These are phyloP conservation scores for Linepithema humile DNA, from an alignment of 1,140 invertebrate species.

Conservation along the genomic window DNA sequence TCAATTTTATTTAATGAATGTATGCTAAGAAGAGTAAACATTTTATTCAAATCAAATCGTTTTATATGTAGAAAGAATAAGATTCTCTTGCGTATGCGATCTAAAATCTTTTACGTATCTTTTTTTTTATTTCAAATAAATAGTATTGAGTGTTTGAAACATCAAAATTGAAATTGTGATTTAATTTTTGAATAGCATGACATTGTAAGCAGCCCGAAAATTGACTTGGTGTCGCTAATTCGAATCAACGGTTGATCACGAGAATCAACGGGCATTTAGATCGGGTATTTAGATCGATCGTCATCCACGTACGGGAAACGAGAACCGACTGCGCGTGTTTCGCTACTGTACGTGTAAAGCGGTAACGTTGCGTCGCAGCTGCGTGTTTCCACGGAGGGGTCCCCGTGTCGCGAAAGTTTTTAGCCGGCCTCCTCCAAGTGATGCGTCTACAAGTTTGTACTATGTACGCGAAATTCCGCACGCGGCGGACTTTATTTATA, in stretches of 20 bases:
- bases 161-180: too few species aligned
- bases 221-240: not conserved
- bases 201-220: not conserved
- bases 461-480: conserved; percentile 25
- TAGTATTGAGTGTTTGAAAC: too few species aligned
- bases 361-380: conserved; percentile 21
- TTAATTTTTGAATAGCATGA: too few species aligned
- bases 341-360: not conserved
- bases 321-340: not conserved
- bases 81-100: too few species aligned
- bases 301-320: not conserved
- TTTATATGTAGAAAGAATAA: too few species aligned
- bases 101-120: too few species aligned
- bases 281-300: not conserved
- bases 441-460: conserved; percentile 6
- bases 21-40: too few species aligned
- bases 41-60: too few species aligned
- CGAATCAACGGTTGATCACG: not conserved
- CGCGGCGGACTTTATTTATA: conserved; percentile 48
- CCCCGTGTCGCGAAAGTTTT: conserved; percentile 21
- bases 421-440: not conserved
- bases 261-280: too few species aligned
- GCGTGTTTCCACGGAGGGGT: conserved; percentile 28
- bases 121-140: too few species aligned
- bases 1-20: too few species aligned